phyloP scores from a whole-genome alignment of 1,140 invertebrate species.

The Macrocentrus cingulum region DNA sequence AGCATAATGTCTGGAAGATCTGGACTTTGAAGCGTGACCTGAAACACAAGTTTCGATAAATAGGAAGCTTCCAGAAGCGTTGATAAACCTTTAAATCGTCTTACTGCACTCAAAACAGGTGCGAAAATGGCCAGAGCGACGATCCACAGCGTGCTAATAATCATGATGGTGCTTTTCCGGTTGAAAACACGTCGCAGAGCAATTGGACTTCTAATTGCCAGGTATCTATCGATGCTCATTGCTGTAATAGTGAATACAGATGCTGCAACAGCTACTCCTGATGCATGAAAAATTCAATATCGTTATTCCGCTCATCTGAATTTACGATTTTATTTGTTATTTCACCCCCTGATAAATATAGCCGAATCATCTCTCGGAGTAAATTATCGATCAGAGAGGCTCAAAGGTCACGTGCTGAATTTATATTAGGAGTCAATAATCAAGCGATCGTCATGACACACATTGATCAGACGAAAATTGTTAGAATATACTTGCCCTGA shows the following conservation, averaged over 20 bases:
- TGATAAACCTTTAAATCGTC: slow-evolving; percentile 20
- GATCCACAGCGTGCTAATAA: slow-evolving; percentile 68
- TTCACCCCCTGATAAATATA: neutral
- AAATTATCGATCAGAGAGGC: neutral
- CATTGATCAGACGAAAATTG: neutral
- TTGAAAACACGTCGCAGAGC: slow-evolving; percentile 68
- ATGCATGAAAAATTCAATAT: slow-evolving; percentile 26
- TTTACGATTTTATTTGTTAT: neutral
- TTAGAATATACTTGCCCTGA: slow-evolving; percentile 64
- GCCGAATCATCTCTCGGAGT: neutral
- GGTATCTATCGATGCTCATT: slow-evolving; percentile 74
- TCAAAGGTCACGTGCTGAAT: neutral
- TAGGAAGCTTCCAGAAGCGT: neutral
- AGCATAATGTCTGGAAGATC: slow-evolving; percentile 36
- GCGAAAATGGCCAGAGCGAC: slow-evolving; percentile 67
- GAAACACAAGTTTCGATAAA: neutral
- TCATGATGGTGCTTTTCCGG: slow-evolving; percentile 64
- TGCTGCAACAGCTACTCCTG: slow-evolving; percentile 74
- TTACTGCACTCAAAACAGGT: slow-evolving; percentile 64
- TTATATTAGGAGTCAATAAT: neutral
- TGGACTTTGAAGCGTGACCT: slow-evolving; percentile 41
- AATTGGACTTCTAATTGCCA: slow-evolving; percentile 75
- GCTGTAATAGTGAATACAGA: slow-evolving; percentile 78
- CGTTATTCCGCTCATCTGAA: slow-evolving; percentile 7
- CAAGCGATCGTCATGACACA: neutral